Evolutionary conservation across 2,113 vertebrate genomes (phyloP), one percentile per base, ranked within the genome.

Genomic region (Laterallus jamaicensis): DNA sequence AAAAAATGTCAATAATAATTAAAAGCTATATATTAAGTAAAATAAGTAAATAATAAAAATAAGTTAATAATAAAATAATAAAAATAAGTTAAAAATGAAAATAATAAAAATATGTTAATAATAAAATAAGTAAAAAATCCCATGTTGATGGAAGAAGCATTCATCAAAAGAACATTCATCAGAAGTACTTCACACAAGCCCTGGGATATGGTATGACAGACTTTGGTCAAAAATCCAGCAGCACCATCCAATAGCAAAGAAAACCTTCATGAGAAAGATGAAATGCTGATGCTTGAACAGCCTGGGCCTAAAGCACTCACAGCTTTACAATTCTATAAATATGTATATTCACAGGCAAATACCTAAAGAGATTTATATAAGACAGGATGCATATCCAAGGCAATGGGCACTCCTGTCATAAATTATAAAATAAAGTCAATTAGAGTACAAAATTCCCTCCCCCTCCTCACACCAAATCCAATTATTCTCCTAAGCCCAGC

Each of bases 361-460:
- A 89, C 74, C 73, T 4, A 0, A 90, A 66, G 79, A 93, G 75
- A 93, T 93, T 92, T 96, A 93, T 66, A 37, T 32, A 71, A 93
- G 73, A 87, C 82, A 76, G 69, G 56, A 88, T 76, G 42, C 60
- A 83, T 49, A 92, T 37, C 73, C 76, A 91, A 94, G 55, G 75
- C 79, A 92, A 62, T 86, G 63, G 74, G 74, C 40, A 31, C 28
- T 82, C 42, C 35, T 69, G 67, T 47, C 85, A 94, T 95, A 93
- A 94, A 90, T 91, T 93, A 95, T 37, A 96, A 95, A 96, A 96
- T 94, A 93, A 95, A 95, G 94, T 89, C 87, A 97, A 96, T 96
- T 95, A 94, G 84, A 96, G 71, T 15, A 90, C 42, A 90, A 90
- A 94, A 90, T 55, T 88, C 82, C 85, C 87, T 90, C 92, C 92